phyloP scores from a whole-genome alignment of 2,797 vertebrate genomes.

The Thamnophis elegans region DNA sequence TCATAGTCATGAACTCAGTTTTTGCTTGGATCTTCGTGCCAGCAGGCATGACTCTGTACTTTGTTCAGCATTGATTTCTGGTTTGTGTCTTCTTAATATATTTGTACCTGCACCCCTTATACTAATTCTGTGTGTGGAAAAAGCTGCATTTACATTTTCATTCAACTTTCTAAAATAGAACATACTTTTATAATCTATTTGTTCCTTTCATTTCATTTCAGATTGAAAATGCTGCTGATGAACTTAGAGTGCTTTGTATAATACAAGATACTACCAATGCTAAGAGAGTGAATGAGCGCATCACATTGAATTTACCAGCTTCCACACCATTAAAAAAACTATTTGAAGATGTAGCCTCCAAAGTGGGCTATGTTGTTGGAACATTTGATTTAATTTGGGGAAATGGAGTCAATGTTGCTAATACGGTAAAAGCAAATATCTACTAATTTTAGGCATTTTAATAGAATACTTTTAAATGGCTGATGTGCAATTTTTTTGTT shows the following conservation, averaged over 20 bases:
- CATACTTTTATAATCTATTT: not conserved
- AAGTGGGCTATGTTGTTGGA: slow-evolving; percentile 89
- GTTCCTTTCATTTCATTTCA: slow-evolving; percentile 65
- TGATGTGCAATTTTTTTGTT: not conserved
- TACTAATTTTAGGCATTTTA: not conserved
- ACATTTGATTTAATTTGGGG: slow-evolving; percentile 91
- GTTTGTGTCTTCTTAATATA: not conserved
- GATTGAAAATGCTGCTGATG: slow-evolving; percentile 97
- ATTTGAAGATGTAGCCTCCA: slow-evolving; percentile 87
- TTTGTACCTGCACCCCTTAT: not conserved
- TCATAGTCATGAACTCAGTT: not conserved
- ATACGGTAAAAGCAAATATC: slow-evolving; percentile 72
- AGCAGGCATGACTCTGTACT: not conserved
- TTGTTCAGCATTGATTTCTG: not conserved
- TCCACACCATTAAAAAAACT: slow-evolving; percentile 89
- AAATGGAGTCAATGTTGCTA: slow-evolving; percentile 69
- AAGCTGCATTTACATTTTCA: not conserved
- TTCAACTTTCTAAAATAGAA: not conserved
- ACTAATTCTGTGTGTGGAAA: not conserved
- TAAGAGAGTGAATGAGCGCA: slow-evolving; percentile 87
- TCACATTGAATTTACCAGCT: slow-evolving; percentile 93
- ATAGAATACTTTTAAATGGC: not conserved
- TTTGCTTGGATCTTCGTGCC: not conserved
- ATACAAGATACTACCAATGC: slow-evolving; percentile 95
- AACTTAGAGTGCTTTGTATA: slow-evolving; percentile 95